These are phyloP conservation scores for Trichopria drosophilae DNA, from an alignment of 2,888 invertebrate species.

Conservation along the genomic window DNA sequence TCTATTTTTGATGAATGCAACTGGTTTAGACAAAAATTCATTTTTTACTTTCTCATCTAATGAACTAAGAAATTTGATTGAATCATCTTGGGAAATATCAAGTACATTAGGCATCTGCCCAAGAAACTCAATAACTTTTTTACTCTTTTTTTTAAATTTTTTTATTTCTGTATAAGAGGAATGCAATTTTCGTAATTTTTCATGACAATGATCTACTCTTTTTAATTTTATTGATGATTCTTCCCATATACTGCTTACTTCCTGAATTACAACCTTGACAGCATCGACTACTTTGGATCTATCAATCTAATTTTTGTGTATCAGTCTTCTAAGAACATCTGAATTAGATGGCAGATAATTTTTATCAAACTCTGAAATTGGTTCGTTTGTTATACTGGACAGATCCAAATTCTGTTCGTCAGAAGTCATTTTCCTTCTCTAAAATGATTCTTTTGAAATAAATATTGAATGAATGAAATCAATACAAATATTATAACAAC, in stretches of 20 bases:
- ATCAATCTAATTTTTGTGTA: not conserved
- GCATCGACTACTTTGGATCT: constrained; percentile 1
- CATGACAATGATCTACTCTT: constrained; percentile 1
- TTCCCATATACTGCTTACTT: constrained; percentile 6
- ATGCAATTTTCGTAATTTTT: constrained; percentile 3
- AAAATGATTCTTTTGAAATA: too few species aligned
- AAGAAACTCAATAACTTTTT: constrained; percentile 6
- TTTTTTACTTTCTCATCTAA: not conserved
- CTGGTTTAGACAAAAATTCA: not conserved
- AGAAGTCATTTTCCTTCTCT: too few species aligned
- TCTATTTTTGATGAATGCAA: not conserved
- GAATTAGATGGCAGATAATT: too few species aligned
- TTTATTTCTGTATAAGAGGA: not conserved
- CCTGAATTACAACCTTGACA: not conserved
- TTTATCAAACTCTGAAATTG: constrained; percentile 2
- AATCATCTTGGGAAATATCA: constrained; percentile 1
- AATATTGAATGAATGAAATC: too few species aligned
- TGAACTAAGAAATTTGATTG: not conserved
- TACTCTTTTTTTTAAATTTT: not conserved
- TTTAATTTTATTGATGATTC: constrained; percentile 1
- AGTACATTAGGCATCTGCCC: constrained; percentile 1
- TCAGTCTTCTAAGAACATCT: constrained; percentile 2
- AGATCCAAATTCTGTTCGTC: not conserved
- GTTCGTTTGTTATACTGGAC: not conserved
- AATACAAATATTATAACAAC: too few species aligned